These are phyloP conservation scores for Dascillus cervinus DNA, from an alignment of 2,888 invertebrate genomes.

Conservation along the genomic window DNA sequence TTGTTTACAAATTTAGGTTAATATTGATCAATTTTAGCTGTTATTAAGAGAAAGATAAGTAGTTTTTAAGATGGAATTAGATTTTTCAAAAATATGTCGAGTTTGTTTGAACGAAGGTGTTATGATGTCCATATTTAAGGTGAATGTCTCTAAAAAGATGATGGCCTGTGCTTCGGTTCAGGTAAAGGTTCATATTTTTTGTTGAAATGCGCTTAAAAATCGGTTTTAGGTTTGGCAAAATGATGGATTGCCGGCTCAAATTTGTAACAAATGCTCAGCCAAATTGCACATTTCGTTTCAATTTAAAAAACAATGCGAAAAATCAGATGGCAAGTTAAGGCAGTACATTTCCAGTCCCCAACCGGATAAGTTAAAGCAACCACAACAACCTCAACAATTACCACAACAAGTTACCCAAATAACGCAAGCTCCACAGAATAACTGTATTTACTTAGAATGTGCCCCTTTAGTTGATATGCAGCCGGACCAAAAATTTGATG, in stretches of 20 bases:
- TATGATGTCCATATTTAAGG: conserved; percentile 44
- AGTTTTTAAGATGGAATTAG: conserved; percentile 27
- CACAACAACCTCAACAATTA: conserved; percentile 14
- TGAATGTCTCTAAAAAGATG: conserved; percentile 42
- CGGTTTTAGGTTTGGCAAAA: conserved; percentile 42
- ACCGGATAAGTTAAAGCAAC: conserved; percentile 10
- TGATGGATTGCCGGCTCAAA: conserved; percentile 42
- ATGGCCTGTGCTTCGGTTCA: conserved; percentile 44
- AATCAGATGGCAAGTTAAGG: conserved; percentile 40
- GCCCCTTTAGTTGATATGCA: conserved; percentile 29
- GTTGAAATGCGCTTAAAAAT: not conserved
- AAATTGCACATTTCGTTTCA: conserved; percentile 43
- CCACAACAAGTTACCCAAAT: conserved; percentile 17
- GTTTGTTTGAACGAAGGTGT: conserved; percentile 39
- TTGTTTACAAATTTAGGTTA: conserved; percentile 2
- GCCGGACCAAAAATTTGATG: conserved; percentile 28
- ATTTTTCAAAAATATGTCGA: conserved; percentile 41
- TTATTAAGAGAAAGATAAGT: conserved; percentile 1
- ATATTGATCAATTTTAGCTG: conserved; percentile 1
- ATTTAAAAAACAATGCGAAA: conserved; percentile 44
- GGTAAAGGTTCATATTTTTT: conserved; percentile 24
- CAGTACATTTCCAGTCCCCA: conserved; percentile 28
- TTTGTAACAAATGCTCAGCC: conserved; percentile 43
- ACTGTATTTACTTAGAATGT: conserved; percentile 37
- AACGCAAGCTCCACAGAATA: conserved; percentile 19